phyloP scores from a whole-genome alignment of 2,888 invertebrate species.

The Tuberolachnus salignus region DNA sequence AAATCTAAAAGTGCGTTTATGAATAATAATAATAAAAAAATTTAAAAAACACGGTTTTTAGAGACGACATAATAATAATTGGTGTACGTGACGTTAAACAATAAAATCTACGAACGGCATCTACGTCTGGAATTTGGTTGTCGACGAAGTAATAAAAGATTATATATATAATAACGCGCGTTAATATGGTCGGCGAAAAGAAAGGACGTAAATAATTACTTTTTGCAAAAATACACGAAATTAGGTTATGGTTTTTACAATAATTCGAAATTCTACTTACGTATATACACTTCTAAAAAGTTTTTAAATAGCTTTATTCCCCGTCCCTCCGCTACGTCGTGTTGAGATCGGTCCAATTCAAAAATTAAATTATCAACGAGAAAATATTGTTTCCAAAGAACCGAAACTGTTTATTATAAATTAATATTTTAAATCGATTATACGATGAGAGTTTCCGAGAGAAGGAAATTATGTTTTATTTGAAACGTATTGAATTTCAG shows the following conservation, averaged over 20 bases:
- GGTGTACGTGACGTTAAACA: conserved; percentile 16
- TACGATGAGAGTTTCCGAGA: neutral
- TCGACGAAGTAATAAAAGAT: neutral
- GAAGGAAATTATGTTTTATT: neutral
- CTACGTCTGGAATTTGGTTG: conserved; percentile 2
- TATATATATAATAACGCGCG: neutral
- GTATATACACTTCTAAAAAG: neutral
- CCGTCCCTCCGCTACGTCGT: neutral
- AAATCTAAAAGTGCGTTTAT: conserved; percentile 10
- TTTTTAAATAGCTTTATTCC: neutral
- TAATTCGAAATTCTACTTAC: neutral
- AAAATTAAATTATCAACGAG: conserved; percentile 27
- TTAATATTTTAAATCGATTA: conserved; percentile 30
- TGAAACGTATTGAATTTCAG: neutral
- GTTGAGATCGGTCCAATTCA: conserved; percentile 30
- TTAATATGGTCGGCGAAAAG: neutral
- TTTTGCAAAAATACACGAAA: conserved; percentile 4
- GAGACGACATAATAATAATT: conserved; percentile 11
- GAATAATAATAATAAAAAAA: neutral
- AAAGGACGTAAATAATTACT: conserved; percentile 3
- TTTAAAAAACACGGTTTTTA: neutral
- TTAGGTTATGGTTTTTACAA: neutral
- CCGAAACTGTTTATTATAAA: conserved; percentile 3
- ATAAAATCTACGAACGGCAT: conserved; percentile 18
- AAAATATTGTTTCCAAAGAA: conserved; percentile 42